Conservation (phyloP, 2,113 vertebrate species). For the Cyprinus carpio region DNA sequence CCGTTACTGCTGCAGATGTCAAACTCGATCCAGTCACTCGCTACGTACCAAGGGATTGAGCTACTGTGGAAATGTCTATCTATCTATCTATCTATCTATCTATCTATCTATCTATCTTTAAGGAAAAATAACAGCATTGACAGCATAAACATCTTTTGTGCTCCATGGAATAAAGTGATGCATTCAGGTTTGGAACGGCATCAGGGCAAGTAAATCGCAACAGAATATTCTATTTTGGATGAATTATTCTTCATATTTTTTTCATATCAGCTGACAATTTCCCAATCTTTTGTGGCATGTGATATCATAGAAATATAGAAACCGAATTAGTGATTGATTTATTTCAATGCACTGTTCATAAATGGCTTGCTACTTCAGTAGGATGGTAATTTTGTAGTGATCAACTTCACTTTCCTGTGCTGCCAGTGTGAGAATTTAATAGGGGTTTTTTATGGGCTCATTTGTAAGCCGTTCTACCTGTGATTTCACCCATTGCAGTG, state of each 20-base stretch:
- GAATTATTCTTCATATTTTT: not conserved
- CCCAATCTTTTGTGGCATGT: not conserved
- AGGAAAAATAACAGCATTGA: too few relatives aligned
- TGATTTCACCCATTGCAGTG: conserved; percentile 45
- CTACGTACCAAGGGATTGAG: conserved; percentile 52
- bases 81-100: too few relatives aligned
- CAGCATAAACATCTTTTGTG: not conserved
- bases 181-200: not conserved
- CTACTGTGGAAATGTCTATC: not conserved
- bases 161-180: not conserved
- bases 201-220: not conserved
- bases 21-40: conserved; percentile 72
- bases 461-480: conserved; percentile 24
- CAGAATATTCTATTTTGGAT: not conserved
- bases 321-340: conserved; percentile 28
- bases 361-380: not conserved
- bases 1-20: conserved; percentile 69
- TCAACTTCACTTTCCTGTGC: conserved; percentile 2
- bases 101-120: too few relatives aligned
- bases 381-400: conserved; percentile 23
- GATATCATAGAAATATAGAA: conserved; percentile 23
- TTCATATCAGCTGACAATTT: conserved; percentile 7
- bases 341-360: conserved; percentile 4
- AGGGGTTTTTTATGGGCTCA: conserved; percentile 31
- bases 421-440: conserved; percentile 15